Percentiles rank a stretch among this genome's conserved stretches.
These are phyloP conservation scores for Notolabrus celidotus DNA, from an alignment of 2,797 vertebrate genomes.

Conservation along the genomic window DNA sequence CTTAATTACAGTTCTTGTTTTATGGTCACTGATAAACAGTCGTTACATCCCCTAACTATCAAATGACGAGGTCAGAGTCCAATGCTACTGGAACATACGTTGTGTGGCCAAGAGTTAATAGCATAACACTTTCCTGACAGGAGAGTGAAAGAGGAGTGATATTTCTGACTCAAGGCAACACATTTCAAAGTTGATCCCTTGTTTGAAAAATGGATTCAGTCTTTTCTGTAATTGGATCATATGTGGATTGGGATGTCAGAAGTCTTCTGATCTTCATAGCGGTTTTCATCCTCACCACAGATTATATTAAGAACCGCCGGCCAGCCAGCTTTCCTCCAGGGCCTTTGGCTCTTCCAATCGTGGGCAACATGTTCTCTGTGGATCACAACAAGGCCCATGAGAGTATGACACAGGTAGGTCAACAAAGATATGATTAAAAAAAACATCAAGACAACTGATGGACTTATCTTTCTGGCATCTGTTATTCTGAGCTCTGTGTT, in stretches of 20 bases:
- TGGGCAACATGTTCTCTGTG: conserved; percentile 67
- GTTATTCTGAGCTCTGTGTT: background rate
- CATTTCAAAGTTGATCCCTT: background rate
- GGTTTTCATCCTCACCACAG: conserved; percentile 60
- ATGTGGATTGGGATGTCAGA: no score
- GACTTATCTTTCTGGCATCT: rapidly evolving
- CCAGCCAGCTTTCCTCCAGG: conserved; percentile 65
- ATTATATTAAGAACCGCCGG: conserved; percentile 56
- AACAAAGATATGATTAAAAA: no score
- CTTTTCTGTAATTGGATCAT: no score
- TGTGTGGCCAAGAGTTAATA: background rate
- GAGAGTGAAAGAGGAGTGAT: background rate
- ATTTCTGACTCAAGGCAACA: background rate
- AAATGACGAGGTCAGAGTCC: conserved; percentile 14
- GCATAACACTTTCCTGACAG: background rate
- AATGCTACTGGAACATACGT: background rate
- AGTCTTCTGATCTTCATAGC: conserved; percentile 58
- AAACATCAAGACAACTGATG: rapidly evolving
- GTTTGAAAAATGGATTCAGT: no score
- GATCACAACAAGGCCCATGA: conserved; percentile 46
- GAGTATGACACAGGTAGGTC: conserved; percentile 58
- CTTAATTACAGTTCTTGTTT: no score
- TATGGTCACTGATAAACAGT: background rate
- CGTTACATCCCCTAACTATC: no score
- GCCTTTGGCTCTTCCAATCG: conserved; percentile 60